Evolutionary conservation across 2,888 invertebrate species (phyloP), one percentile per base, ranked within the genome.

Genomic region (Sphecodes monilicornis): DNA sequence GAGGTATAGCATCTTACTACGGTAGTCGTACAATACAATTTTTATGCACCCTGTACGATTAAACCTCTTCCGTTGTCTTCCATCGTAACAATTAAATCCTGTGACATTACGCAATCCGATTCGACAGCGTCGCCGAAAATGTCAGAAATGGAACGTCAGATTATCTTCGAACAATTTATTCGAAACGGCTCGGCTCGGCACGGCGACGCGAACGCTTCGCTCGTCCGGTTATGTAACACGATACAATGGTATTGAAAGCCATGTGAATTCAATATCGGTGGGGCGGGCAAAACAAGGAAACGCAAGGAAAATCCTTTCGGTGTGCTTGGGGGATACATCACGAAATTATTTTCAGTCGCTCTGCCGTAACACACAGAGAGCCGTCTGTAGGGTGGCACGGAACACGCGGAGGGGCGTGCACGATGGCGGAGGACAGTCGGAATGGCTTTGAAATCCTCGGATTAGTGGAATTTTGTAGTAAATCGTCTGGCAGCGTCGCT

Each of bases 401-500:
- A 16, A 60, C 60, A 60, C 54, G 54, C 46, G 26, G 16, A 3
- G 26, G 41, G 57, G 13, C 22, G 16, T 18, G n/a, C 60, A 26
- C 43, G 39, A 43, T 39, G 70, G 32, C 64, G 32, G 26, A 64
- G 57, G 78, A 73, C 43, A 66, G 29, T 39, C 78, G 82, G 70
- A 82, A 83, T 86, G 70, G 78, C 77, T 77, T 72, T 57, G 79
- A 78, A 88, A 86, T 84, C 84, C 85, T 88, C 85, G 86, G 89
- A 90, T 91, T 89, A 89, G 87, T 57, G 84, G 80, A 84, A 84
- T 89, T 87, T 87, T 78, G 69, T 72, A 68, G 89, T 70, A 85
- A 89, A 87, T 87, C 78, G 85, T 85, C 76, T 79, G 75, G 69
- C 78, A 60, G 41, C 74, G 79, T 75, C 68, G 73, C 79, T 76